Evolutionary conservation across 2,888 invertebrate species (phyloP).

Genomic region (Leptopilina myrica): DNA sequence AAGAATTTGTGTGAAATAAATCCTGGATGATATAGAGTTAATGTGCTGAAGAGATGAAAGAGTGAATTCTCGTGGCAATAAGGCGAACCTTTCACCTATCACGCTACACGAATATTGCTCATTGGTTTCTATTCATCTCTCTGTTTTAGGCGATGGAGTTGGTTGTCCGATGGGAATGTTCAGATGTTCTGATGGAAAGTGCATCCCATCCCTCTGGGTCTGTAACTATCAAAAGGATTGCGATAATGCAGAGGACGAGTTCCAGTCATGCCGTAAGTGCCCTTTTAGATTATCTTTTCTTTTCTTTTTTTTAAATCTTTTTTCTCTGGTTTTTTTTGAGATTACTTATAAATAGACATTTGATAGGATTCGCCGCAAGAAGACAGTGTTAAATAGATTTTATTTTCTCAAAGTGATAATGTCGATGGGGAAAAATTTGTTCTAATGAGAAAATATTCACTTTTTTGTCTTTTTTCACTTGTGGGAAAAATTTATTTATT

Average conservation of each 20-base stretch:
- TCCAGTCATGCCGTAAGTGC: conserved; percentile 93
- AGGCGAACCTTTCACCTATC: conserved; percentile 74
- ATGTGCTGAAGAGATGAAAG: conserved; percentile 44
- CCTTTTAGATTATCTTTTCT: background rate
- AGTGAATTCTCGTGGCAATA: conserved; percentile 55
- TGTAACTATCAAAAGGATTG: conserved; percentile 98
- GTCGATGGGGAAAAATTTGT: no score
- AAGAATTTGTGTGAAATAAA: conserved; percentile 1
- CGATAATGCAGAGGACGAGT: conserved; percentile 94
- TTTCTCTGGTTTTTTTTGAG: no score
- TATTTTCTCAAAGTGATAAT: no score
- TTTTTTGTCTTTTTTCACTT: no score
- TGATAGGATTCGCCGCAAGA: no score
- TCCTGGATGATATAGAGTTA: background rate
- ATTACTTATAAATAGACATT: no score
- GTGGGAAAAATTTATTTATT: no score
- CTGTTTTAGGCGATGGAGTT: conserved; percentile 64
- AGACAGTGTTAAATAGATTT: no score
- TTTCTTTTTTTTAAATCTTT: background rate
- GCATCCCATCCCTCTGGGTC: conserved; percentile 90
- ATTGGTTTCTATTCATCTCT: conserved; percentile 52
- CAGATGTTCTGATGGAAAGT: conserved; percentile 90
- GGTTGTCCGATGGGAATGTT: conserved; percentile 87
- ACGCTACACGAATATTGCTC: conserved; percentile 66
- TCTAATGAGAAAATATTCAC: no score